Evolutionary conservation across 2,797 vertebrate species (phyloP).

Genomic region (Rhabdomys pumilio): DNA sequence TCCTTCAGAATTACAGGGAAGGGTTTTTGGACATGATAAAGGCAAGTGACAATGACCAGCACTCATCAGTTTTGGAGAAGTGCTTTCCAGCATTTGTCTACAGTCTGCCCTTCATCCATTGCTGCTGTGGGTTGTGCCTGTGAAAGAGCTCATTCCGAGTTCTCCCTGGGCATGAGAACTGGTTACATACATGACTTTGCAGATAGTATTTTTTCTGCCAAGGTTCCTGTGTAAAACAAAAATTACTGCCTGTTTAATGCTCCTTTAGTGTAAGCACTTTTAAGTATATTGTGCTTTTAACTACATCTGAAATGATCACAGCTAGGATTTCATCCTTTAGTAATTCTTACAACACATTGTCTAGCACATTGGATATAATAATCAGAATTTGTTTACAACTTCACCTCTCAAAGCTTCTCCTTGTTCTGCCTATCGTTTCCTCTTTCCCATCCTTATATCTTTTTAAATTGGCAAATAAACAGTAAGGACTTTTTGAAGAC

Average conservation of each 20-base stretch:
- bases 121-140: neutral
- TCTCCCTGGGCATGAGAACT: neutral
- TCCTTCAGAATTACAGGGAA: neutral
- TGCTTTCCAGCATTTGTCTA: neutral
- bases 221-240: neutral
- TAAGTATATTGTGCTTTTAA: neutral
- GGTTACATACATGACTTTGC: neutral
- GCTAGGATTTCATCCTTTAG: neutral
- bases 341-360: neutral
- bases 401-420: neutral
- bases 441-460: neutral
- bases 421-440: neutral
- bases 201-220: neutral
- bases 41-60: neutral
- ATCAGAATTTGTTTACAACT: neutral
- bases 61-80: neutral
- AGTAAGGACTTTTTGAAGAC: neutral
- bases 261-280: neutral
- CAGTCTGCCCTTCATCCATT: neutral
- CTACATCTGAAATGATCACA: neutral
- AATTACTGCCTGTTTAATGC: neutral
- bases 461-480: slow-evolving; percentile 28
- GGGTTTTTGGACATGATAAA: neutral
- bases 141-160: neutral
- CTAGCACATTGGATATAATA: neutral